Percentiles rank a stretch among this genome's conserved stretches.
Evolutionary conservation across 2,797 vertebrate species (phyloP).

Genomic region (Sebastes elongatus): DNA sequence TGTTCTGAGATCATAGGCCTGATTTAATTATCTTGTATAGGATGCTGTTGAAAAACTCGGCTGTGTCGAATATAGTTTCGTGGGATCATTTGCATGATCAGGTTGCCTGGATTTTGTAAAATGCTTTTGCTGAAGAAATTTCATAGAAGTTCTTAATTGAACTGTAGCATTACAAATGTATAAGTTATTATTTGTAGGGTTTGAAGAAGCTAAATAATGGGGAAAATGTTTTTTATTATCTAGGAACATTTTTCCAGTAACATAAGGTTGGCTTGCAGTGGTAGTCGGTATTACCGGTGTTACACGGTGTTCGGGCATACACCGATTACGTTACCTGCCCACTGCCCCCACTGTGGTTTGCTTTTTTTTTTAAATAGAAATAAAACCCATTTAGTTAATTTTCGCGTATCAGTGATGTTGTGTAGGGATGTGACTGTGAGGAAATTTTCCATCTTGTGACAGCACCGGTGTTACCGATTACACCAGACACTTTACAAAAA

Average conservation of each 20-base stretch:
- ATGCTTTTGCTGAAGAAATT: background rate
- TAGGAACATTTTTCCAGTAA: background rate
- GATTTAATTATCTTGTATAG: slow-evolving; percentile 47
- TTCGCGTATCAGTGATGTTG: too few species aligned
- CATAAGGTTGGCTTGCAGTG: background rate
- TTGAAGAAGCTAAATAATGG: background rate
- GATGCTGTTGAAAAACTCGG: background rate
- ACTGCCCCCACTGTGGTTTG: too few species aligned
- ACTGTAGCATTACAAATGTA: background rate
- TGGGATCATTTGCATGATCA: background rate
- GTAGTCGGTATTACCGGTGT: too few species aligned
- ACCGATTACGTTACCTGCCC: rapidly evolving
- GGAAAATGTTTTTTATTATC: background rate
- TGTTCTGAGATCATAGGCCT: slow-evolving; percentile 57
- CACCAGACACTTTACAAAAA: too few species aligned
- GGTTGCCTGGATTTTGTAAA: background rate
- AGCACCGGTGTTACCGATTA: too few species aligned
- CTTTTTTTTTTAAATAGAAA: too few species aligned
- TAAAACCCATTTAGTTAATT: too few species aligned
- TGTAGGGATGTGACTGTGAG: too few species aligned
- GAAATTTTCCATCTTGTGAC: too few species aligned
- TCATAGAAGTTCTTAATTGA: background rate
- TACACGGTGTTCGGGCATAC: too few species aligned
- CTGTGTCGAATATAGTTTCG: background rate
- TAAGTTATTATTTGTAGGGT: background rate